Conservation (phyloP, 2,797 vertebrate genomes). For the Trichosurus vulpecula region DNA sequence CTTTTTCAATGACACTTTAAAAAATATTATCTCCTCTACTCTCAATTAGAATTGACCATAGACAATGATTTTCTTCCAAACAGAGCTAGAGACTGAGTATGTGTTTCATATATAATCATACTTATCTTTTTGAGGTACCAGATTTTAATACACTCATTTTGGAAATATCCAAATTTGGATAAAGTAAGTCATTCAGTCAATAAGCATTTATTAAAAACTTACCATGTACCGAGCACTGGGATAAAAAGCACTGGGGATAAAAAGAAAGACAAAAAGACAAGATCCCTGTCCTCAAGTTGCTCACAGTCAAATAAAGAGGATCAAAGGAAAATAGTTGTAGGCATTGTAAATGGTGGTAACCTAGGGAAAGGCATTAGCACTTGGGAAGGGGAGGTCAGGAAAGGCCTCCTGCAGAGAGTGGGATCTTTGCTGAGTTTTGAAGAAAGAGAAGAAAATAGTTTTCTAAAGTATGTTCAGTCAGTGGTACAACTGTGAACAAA, state of each 20-base stretch:
- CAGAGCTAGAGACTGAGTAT: neutral
- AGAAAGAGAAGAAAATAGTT: neutral
- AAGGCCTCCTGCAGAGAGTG: neutral
- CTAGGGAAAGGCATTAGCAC: neutral
- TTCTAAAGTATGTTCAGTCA: neutral
- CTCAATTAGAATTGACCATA: neutral
- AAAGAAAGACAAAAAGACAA: neutral
- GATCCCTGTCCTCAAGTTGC: neutral
- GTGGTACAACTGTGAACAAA: neutral
- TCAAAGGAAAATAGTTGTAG: neutral
- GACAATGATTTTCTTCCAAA: neutral
- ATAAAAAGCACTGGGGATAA: neutral
- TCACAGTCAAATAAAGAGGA: neutral
- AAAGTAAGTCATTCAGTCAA: neutral
- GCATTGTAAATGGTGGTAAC: neutral
- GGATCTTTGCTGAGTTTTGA: neutral
- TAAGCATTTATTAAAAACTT: neutral
- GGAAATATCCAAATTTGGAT: neutral
- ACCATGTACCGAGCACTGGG: neutral
- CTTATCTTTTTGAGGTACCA: neutral
- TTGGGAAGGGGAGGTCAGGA: neutral
- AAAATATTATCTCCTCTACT: neutral
- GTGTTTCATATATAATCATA: neutral
- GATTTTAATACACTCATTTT: neutral
- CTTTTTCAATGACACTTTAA: neutral